Percentiles rank a stretch among this genome's conserved stretches.
phyloP scores from a whole-genome alignment of 2,888 invertebrate species.

The Steinernema hermaphroditum region DNA sequence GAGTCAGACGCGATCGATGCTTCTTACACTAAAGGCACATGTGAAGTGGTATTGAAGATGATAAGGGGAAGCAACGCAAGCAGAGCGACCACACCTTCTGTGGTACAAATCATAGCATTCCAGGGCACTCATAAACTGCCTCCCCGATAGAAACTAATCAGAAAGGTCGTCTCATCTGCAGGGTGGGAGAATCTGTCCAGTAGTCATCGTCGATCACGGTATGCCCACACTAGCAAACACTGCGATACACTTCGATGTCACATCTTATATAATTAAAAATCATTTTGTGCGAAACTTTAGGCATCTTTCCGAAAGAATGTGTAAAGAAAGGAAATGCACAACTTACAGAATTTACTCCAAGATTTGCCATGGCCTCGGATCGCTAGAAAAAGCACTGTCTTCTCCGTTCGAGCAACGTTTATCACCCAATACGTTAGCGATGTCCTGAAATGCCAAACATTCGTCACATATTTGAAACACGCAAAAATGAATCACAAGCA shows the following conservation, averaged over 20 bases:
- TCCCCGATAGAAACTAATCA: conserved; percentile 9
- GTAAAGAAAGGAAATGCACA: background rate
- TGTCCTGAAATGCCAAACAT: background rate
- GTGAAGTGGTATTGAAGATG: background rate
- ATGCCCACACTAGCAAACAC: too few species aligned
- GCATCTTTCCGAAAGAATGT: too few species aligned
- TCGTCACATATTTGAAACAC: background rate
- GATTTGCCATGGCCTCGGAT: background rate
- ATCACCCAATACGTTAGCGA: background rate
- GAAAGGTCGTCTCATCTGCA: background rate
- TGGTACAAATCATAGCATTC: background rate
- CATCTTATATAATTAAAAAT: too few species aligned
- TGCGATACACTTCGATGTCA: too few species aligned
- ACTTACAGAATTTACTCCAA: conserved; percentile 19
- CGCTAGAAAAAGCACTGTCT: background rate
- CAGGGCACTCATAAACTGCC: conserved; percentile 2
- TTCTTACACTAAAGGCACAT: too few species aligned
- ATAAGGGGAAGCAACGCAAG: background rate
- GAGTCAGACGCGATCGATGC: conserved; percentile 14
- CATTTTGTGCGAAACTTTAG: too few species aligned
- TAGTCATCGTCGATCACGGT: too few species aligned
- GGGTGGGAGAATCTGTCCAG: too few species aligned
- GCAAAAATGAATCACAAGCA: conserved; percentile 6
- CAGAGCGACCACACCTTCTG: conserved; percentile 7
- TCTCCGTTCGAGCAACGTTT: background rate